phyloP scores from a whole-genome alignment of 2,888 invertebrate genomes.

The Oasisia sp. region DNA sequence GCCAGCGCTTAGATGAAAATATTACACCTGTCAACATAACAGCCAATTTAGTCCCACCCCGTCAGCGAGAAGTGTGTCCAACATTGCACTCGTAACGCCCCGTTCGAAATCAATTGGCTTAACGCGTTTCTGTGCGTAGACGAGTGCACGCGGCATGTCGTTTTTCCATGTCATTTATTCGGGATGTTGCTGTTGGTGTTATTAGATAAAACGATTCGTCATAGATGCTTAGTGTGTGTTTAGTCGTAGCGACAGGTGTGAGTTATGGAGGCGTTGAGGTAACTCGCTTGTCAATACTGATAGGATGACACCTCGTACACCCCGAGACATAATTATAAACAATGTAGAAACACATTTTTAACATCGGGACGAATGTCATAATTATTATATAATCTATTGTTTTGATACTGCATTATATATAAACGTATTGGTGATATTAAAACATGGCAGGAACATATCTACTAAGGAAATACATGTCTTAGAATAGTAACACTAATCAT shows the following conservation, averaged over 20 bases:
- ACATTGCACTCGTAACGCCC: neutral
- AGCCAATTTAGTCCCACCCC: slow-evolving; percentile 3
- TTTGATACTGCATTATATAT: no score
- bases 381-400: no score
- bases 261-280: neutral
- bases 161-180: neutral
- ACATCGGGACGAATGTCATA: no score
- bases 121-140: neutral
- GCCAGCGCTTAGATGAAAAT: slow-evolving; percentile 4
- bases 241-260: neutral
- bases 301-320: neutral
- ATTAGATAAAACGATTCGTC: neutral
- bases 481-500: no score
- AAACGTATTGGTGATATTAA: no score
- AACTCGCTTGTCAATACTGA: neutral
- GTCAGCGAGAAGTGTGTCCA: neutral
- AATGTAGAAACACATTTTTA: no score
- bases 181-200: neutral
- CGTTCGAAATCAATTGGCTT: neutral
- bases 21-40: slow-evolving; percentile 17
- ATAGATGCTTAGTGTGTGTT: neutral
- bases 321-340: neutral
- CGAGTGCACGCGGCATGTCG: neutral
- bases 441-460: no score
- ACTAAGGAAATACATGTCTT: no score